phyloP scores from a whole-genome alignment of 1,140 invertebrate species.

The Sycophaga agraensis region DNA sequence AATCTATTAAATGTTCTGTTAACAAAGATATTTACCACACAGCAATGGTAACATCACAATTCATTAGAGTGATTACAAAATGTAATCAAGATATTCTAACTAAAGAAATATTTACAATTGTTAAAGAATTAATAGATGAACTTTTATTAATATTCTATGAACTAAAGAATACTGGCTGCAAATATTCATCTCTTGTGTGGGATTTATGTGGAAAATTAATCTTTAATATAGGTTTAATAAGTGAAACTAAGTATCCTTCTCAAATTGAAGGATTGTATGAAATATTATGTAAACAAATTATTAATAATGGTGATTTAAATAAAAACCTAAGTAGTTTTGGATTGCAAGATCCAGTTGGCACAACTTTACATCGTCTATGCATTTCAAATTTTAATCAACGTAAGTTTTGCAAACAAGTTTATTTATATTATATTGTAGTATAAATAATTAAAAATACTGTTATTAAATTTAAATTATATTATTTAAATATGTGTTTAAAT shows the following conservation, averaged over 20 bases:
- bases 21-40: slow-evolving; percentile 34
- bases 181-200: slow-evolving; percentile 37
- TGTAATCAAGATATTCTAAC: slow-evolving; percentile 14
- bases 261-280: slow-evolving; percentile 29
- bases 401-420: not conserved
- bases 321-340: slow-evolving; percentile 13
- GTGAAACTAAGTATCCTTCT: slow-evolving; percentile 34
- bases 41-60: slow-evolving; percentile 22
- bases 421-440: not conserved
- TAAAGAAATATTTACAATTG: slow-evolving; percentile 17
- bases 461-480: no score
- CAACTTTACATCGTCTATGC: slow-evolving; percentile 35
- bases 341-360: slow-evolving; percentile 33
- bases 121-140: slow-evolving; percentile 29
- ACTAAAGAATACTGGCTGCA: slow-evolving; percentile 33
- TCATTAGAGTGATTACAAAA: slow-evolving; percentile 31
- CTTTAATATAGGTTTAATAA: slow-evolving; percentile 37
- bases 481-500: no score
- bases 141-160: slow-evolving; percentile 20
- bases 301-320: slow-evolving; percentile 32
- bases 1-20: slow-evolving; percentile 24
- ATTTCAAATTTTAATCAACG: slow-evolving; percentile 19
- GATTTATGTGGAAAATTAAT: slow-evolving; percentile 26
- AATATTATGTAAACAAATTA: slow-evolving; percentile 31
- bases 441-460: not conserved